A percentile compares a stretch with the other conserved stretches of the same genome.
These are phyloP conservation scores for Pachymerium ferrugineum DNA, from an alignment of 2,888 invertebrate species.

Conservation along the genomic window DNA sequence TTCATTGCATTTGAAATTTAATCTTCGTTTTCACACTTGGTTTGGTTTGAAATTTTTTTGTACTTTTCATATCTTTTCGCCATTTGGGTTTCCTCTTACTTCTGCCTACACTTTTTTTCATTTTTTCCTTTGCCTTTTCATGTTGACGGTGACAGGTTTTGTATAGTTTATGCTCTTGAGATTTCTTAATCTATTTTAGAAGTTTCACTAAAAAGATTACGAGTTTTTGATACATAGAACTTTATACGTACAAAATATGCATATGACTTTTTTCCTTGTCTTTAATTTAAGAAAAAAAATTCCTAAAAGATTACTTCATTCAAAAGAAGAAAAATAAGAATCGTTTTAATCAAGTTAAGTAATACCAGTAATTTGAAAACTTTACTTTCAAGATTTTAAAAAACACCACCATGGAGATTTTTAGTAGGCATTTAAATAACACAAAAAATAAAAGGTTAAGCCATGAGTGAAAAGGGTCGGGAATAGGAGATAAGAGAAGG, in stretches of 20 bases:
- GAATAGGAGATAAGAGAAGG: constrained; percentile 19
- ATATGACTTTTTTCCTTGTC: no score
- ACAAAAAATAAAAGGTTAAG: constrained; percentile 23
- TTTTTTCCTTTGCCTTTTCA: no score
- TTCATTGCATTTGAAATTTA: constrained; percentile 22
- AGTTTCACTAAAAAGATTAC: no score
- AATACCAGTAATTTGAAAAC: no score
- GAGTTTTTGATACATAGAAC: no score
- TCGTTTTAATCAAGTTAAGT: no score
- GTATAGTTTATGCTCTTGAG: constrained; percentile 1
- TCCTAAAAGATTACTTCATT: no score
- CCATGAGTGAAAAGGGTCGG: not conserved
- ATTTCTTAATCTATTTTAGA: constrained; percentile 7
- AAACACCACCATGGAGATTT: no score
- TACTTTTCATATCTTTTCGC: constrained; percentile 23
- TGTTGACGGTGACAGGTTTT: not conserved
- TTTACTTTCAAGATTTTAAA: no score
- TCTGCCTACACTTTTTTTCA: not conserved
- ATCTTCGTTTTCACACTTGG: constrained; percentile 23
- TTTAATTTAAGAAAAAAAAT: no score
- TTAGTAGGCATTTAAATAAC: constrained; percentile 29
- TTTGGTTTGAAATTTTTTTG: not conserved
- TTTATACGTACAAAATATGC: no score
- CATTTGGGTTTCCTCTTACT: constrained; percentile 9
- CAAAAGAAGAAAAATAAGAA: no score